Base-by-base conservation (phyloP, 2,888 invertebrate species). In the Volucella zonaria region DNA sequence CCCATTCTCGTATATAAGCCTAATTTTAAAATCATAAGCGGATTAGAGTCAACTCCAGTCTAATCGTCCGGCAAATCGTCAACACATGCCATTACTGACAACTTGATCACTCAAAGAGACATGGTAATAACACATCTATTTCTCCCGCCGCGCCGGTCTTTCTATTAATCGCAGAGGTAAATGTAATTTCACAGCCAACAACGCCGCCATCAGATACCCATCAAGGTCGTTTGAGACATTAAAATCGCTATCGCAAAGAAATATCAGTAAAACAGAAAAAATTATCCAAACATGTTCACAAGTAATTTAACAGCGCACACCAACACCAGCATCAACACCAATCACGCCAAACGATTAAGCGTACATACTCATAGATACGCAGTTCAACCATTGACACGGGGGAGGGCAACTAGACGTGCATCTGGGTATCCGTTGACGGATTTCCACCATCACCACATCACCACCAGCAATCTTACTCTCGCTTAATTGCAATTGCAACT, bases 401-500 rank as follows among this genome's bases (percentile, higher is more conserved):
- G 51, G 49, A 31, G 31, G 14, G 42, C 43, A 45, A 45, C 15
- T 45, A 38, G 42, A 15, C 23, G 31, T 40, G 43, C 43, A 67
- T 67, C 31, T 54, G 56, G 31, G 8, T 54, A 56, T 14, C 45
- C 43, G 14, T 31, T 8, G 23, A 47, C 61, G 3, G 14, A n/a
- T 62, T 14, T n/a, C 47, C 18, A 40, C 40, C 31, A 51, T 9
- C 23, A 45, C 49, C 11, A 38, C 56, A 56, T 38, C 56, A 56
- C 12, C 56, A 47, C 14, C n/a, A 47, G 18, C 47, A 64, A 8
- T 10, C 18, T 62, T 54, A 66, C 74, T 74, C 66, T 74, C 74
- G 56, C 47, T 74, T 74, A 56, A 66, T 64, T 74, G 64, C 47
- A 64, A n/a, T 23, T 18, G 64, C 47, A 64, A 11, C 42, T 18